Conservation (phyloP, 2,797 vertebrate species). For the Notamacropus eugenii region DNA sequence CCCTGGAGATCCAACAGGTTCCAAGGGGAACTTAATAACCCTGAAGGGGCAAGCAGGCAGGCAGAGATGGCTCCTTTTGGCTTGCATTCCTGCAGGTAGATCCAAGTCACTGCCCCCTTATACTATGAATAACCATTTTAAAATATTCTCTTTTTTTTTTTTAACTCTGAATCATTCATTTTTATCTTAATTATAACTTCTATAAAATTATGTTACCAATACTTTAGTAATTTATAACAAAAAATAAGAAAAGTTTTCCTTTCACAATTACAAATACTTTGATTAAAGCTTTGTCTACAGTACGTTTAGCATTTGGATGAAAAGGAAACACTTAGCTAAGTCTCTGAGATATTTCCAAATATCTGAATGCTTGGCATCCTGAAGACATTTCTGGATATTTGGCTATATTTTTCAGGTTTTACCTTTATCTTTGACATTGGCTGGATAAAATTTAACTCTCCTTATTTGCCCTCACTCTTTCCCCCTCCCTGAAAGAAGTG, state of each 20-base stretch:
- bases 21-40: background rate
- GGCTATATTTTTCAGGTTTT: constrained; percentile 46
- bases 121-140: background rate
- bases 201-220: background rate
- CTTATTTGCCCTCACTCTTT: background rate
- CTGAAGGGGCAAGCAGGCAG: background rate
- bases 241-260: constrained; percentile 34
- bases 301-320: background rate
- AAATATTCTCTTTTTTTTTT: background rate
- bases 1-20: background rate
- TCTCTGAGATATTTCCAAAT: constrained; percentile 6
- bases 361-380: constrained; percentile 13
- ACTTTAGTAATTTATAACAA: constrained; percentile 6
- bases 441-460: constrained; percentile 1
- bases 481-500: constrained; percentile 14
- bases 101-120: background rate
- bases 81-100: background rate
- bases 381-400: background rate
- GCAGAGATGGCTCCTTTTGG: background rate
- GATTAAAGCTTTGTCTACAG: constrained; percentile 11
- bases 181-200: background rate
- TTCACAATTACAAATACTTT: constrained; percentile 26
- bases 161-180: background rate
- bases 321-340: constrained; percentile 31
- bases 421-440: constrained; percentile 24